Conservation (phyloP, 2,797 vertebrate genomes). For the Cynopterus sphinx region DNA sequence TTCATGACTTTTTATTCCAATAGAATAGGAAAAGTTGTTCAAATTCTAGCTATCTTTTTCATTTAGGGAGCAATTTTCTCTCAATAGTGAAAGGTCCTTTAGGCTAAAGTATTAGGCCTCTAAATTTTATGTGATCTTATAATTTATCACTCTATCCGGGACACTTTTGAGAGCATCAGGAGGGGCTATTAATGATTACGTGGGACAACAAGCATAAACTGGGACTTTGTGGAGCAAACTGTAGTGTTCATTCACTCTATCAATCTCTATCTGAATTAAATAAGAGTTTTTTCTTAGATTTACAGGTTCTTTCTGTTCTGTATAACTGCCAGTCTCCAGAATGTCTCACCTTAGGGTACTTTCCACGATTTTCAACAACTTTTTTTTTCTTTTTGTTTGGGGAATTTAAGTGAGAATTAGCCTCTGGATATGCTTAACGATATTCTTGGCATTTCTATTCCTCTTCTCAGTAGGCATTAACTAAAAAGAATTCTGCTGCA, state of each 20-base stretch:
- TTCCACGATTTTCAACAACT: not conserved
- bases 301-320: not conserved
- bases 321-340: not conserved
- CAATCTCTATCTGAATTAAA: not conserved
- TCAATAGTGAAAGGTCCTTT: not conserved
- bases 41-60: not conserved
- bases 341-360: not conserved
- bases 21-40: conserved; percentile 25
- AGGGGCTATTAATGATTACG: conserved; percentile 13
- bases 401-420: conserved; percentile 36
- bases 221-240: not conserved
- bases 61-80: conserved; percentile 34
- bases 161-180: not conserved
- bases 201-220: not conserved
- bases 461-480: not conserved
- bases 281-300: not conserved
- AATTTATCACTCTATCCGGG: not conserved
- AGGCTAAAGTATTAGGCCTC: not conserved
- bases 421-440: not conserved
- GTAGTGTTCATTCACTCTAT: not conserved
- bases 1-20: not conserved
- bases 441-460: not conserved
- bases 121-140: conserved; percentile 1
- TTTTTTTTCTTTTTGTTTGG: not conserved
- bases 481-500: not conserved